A percentile compares a stretch with the other conserved stretches of the same genome.
phyloP scores from a whole-genome alignment of 1,140 invertebrate species.

The Ceratina australensis region DNA sequence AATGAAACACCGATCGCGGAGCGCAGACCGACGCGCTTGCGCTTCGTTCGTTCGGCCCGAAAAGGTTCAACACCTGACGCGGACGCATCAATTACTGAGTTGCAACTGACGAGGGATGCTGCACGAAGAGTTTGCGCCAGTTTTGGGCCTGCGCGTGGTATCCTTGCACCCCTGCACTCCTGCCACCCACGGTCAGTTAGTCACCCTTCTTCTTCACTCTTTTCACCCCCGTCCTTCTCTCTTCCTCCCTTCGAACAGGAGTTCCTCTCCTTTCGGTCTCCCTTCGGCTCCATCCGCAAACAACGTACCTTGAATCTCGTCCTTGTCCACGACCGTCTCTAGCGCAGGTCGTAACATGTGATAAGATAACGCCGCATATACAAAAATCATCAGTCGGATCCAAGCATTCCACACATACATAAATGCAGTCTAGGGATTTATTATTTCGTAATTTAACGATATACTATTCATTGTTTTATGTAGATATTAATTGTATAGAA shows the following conservation, averaged over 20 bases:
- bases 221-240: conserved; percentile 22
- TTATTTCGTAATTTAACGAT: too few relatives aligned
- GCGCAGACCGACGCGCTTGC: not conserved
- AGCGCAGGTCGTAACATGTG: too few relatives aligned
- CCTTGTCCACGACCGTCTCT: too few relatives aligned
- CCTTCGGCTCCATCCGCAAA: conserved; percentile 27
- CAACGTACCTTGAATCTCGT: conserved; percentile 20
- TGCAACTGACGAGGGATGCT: conserved; percentile 77
- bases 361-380: too few relatives aligned
- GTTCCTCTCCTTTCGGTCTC: not conserved
- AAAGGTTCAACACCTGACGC: conserved; percentile 52
- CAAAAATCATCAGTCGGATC: too few relatives aligned
- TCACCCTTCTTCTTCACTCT: too few relatives aligned
- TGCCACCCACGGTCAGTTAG: conserved; percentile 61
- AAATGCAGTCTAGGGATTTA: too few relatives aligned
- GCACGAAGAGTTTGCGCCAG: too few relatives aligned
- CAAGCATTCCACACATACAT: too few relatives aligned
- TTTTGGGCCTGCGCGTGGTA: conserved; percentile 74
- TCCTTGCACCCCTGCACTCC: conserved; percentile 59
- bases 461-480: too few relatives aligned
- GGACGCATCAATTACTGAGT: conserved; percentile 75
- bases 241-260: conserved; percentile 17
- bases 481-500: too few relatives aligned
- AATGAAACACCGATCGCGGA: conserved; percentile 8
- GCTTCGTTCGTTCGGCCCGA: conserved; percentile 9